phyloP scores from a whole-genome alignment of 2,888 invertebrate species.

The Theretra japonica region DNA sequence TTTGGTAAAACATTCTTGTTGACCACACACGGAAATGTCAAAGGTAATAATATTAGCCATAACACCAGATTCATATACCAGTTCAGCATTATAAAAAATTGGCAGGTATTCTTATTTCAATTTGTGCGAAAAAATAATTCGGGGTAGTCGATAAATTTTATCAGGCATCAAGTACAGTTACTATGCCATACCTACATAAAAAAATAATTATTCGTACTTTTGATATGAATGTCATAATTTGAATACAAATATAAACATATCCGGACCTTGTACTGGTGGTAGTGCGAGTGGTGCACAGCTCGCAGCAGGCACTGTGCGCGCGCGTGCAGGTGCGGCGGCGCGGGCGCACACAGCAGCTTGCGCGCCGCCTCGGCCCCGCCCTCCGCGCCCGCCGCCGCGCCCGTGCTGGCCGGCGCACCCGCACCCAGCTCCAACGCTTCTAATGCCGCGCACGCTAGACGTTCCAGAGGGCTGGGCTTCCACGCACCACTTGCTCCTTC shows the following conservation, averaged over 20 bases:
- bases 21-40: no score
- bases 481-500: constrained; percentile 63
- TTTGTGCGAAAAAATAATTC: no score
- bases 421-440: constrained; percentile 76
- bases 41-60: no score
- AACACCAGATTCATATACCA: no score
- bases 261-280: constrained; percentile 93
- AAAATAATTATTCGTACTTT: no score
- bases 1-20: no score
- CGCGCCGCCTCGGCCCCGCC: constrained; percentile 68
- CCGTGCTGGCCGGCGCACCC: constrained; percentile 52
- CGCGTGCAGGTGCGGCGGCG: constrained; percentile 70
- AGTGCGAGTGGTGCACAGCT: constrained; percentile 89
- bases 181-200: no score
- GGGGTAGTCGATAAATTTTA: no score
- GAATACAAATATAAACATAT: background rate
- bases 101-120: no score
- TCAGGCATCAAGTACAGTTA: no score
- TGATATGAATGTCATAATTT: background rate
- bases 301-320: constrained; percentile 92
- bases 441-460: constrained; percentile 75
- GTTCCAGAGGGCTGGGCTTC: constrained; percentile 76
- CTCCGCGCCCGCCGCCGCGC: constrained; percentile 59
- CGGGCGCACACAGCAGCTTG: constrained; percentile 76
- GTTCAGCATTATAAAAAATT: no score